These are phyloP conservation scores for Sinonovacula constricta DNA, from an alignment of 1,140 invertebrate genomes.

Conservation along the genomic window DNA sequence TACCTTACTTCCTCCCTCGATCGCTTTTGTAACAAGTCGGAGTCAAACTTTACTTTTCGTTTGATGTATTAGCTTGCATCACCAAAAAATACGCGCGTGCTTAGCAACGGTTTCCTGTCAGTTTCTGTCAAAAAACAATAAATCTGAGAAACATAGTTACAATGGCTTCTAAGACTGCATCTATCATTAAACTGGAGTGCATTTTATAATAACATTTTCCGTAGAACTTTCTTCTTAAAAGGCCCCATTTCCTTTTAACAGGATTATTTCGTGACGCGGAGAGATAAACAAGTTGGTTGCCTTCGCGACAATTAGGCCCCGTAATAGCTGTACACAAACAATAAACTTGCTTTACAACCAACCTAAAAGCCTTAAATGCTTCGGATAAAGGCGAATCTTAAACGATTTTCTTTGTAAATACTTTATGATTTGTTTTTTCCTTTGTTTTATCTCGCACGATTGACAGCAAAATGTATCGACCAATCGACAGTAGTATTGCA, in stretches of 20 bases:
- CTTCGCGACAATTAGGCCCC: background rate
- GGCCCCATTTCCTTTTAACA: background rate
- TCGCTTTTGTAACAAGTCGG: background rate
- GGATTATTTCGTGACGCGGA: background rate
- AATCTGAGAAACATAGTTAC: background rate
- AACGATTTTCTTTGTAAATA: conserved; percentile 1
- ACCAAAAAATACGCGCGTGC: background rate
- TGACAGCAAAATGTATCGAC: too few relatives aligned
- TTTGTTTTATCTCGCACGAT: too few relatives aligned
- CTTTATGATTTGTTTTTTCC: background rate
- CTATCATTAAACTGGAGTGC: background rate
- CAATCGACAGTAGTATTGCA: too few relatives aligned
- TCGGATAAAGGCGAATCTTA: background rate
- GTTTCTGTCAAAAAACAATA: background rate
- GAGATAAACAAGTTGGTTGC: background rate
- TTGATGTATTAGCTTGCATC: background rate
- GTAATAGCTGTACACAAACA: background rate
- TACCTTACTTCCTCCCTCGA: background rate
- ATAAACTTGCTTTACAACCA: background rate
- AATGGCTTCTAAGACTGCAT: background rate
- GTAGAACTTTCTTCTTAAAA: background rate
- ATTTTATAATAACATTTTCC: background rate
- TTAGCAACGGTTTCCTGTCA: background rate
- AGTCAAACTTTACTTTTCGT: background rate
- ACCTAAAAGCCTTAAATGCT: background rate